A percentile compares a stretch with the other conserved stretches of the same genome.
phyloP scores from a whole-genome alignment of 2,113 vertebrate genomes.

The Salvelinus sp. region DNA sequence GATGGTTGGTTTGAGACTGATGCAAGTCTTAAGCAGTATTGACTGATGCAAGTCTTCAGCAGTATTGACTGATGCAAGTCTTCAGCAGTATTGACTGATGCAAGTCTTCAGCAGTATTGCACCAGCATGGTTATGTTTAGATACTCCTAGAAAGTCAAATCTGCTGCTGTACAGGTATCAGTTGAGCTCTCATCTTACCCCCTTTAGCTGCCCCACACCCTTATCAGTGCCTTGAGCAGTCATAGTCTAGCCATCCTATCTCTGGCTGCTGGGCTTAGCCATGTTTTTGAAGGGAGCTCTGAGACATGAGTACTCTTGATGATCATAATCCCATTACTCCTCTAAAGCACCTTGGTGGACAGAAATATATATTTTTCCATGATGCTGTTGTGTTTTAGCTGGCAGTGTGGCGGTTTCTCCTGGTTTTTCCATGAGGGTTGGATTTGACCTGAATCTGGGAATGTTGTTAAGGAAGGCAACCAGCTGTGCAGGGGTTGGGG shows the following conservation, averaged over 20 bases:
- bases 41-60: conserved; percentile 32
- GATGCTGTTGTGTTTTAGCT: conserved; percentile 14
- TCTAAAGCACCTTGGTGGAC: neutral
- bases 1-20: too few species aligned
- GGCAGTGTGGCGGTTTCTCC: conserved; percentile 14
- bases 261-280: neutral
- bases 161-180: neutral
- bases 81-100: conserved; percentile 34
- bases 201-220: too few species aligned
- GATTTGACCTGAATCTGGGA: conserved; percentile 47
- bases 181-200: neutral
- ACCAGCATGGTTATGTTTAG: conserved; percentile 3
- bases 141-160: neutral
- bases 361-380: neutral
- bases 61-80: neutral
- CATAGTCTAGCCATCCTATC: neutral
- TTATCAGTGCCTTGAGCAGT: neutral
- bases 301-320: neutral
- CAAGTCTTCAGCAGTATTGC: conserved; percentile 27
- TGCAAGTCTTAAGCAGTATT: conserved; percentile 16
- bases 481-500: conserved; percentile 47
- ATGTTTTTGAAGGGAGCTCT: neutral
- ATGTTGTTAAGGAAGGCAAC: conserved; percentile 31
- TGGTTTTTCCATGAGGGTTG: conserved; percentile 40
- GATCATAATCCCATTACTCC: conserved; percentile 15